Base-by-base conservation (phyloP, 2,888 invertebrate genomes). In the Helicoverpa assulta region DNA sequence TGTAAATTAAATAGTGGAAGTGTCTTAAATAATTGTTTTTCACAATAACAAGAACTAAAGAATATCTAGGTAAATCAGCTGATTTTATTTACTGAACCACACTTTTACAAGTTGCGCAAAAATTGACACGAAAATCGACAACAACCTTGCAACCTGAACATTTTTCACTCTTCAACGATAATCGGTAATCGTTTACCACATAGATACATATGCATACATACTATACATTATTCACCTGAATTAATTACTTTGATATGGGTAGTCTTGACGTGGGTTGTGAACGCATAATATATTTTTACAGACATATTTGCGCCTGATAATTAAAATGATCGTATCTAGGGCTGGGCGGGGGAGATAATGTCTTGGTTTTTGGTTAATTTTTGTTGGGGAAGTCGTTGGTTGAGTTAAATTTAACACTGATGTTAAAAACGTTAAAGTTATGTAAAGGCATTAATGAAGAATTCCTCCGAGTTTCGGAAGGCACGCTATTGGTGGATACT, bases 251-350 rank as follows among this genome's bases (percentile, higher is more conserved):
- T 85, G 85, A 86, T 80, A 73, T 74, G 85, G 88, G 88, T 84
- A 68, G 82, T 86, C 84, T 85, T 89, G 90, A 90, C 81, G 86
- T 65, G 86, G 89, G 90, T 88, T 71, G 77, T 54, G 55, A 80
- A 68, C 29, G 83, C 40, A 40, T 85, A 33, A 85, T 75, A 84
- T 80, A 78, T 84, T 80, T 83, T 81, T 81, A 78, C 65, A 18
- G 21, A 21, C 26, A 5, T 83, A 80, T 78, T 84, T 81, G 76
- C 76, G 18, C 26, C 51, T 67, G 63, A 71, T 82, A 79, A 85
- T 85, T 83, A 85, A 83, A 70, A 73, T 69, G 84, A 83, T 85
- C 53, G 40, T 67, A 82, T 83, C 84, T 54, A 61, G 12, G 68
- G 52, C 75, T 82, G 82, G 47, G 57, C 65, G 61, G 43, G 47